Base-by-base conservation (phyloP, 2,113 vertebrate genomes). In the Entosphenus tridentatus region DNA sequence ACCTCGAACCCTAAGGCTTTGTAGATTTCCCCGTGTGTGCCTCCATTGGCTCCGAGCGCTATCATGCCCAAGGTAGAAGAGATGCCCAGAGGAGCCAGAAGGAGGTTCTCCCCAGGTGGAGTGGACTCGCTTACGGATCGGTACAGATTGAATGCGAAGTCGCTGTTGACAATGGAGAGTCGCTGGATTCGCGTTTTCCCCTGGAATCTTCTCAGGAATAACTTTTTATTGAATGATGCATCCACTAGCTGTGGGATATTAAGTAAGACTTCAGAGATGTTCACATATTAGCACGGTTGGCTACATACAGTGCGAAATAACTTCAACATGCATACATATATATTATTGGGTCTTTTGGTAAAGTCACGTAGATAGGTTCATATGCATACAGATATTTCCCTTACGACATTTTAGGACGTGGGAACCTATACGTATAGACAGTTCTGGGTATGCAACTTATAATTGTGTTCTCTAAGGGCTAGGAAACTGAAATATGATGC, bases 11-110 rank as follows among this genome's bases (percentile, higher is more conserved):
- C 86, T 68, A 92, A 73, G 39, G 79, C 75, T 2, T 80, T 75
- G 72, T 85, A 82, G 18, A 98, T 80, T 75, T 95, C 85, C 10
- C 80, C 73, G 1, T 85, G 84, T 3, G 86, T 86, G 16, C 75
- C 73, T 1, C 80, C 78, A 55, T 78, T 82, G 2, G 86, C 78
- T 3, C 87, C 93, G 56, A 98, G 75, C 59, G 87, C 86, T 73
- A 97, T 79, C 88, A 95, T 96, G 18, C 82, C 87, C 90, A 98
- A 85, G 12, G 88, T 87, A 0, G 86, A 86, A 56, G 93, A 98
- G 75, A 98, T 88, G 14, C 92, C 92, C 12, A 87, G 87, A 0
- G 93, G 93, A 8, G 93, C 89, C 17, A 97, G 78, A 73, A 98
- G 80, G 69, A 97, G 82, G 54, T 98, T 98, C 56, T 93, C 84